phyloP scores from a whole-genome alignment of 2,113 vertebrate genomes.

The Etheostoma spectabile region DNA sequence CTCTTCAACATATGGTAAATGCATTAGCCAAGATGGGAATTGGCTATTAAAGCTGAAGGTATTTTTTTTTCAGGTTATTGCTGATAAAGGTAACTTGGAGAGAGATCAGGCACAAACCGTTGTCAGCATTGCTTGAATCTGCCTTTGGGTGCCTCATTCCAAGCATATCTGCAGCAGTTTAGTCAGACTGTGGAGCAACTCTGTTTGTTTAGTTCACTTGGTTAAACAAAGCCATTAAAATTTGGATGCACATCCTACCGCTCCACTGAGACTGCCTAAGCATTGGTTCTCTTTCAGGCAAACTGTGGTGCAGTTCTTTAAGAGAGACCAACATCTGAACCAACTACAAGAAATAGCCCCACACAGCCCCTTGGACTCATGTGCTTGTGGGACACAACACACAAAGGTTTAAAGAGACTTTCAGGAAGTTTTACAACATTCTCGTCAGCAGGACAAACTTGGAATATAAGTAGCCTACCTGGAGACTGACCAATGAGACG shows the following conservation, averaged over 20 bases:
- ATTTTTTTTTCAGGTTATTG: slow-evolving; percentile 41
- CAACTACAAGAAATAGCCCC: neutral
- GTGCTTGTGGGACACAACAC: too few relatives aligned
- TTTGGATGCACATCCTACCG: slow-evolving; percentile 13
- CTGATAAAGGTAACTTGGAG: slow-evolving; percentile 50
- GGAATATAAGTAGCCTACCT: too few relatives aligned
- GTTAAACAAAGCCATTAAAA: slow-evolving; percentile 39
- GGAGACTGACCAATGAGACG: neutral
- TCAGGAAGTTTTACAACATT: neutral
- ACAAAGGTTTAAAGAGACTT: neutral
- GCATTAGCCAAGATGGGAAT: slow-evolving; percentile 49
- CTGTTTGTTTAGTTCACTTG: slow-evolving; percentile 25
- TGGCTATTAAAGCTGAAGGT: slow-evolving; percentile 37
- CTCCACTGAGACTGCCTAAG: neutral
- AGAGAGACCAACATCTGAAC: neutral
- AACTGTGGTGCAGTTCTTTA: slow-evolving; percentile 26
- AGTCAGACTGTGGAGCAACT: slow-evolving; percentile 3
- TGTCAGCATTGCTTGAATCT: slow-evolving; percentile 35
- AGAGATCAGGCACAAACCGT: slow-evolving; percentile 14
- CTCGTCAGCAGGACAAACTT: neutral
- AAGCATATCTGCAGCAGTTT: slow-evolving; percentile 23
- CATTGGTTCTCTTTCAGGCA: neutral
- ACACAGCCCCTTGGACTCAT: neutral
- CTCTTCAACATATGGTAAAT: slow-evolving; percentile 40
- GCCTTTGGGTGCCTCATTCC: slow-evolving; percentile 33